Percentiles rank a stretch among this genome's conserved stretches.
These are phyloP conservation scores for Sebastes steindachneri DNA, from an alignment of 2,797 vertebrate species.

Conservation along the genomic window DNA sequence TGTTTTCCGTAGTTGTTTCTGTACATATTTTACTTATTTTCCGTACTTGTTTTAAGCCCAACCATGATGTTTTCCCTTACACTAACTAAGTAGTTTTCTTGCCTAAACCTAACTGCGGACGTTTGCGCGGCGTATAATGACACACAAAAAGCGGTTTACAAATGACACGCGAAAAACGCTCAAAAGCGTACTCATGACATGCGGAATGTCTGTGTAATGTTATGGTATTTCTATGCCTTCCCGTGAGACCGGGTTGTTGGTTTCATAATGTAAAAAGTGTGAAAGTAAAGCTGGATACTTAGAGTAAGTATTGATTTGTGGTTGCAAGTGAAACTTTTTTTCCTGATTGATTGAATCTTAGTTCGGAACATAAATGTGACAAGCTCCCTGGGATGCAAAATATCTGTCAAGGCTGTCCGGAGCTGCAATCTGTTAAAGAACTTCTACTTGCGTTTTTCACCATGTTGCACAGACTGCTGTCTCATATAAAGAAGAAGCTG, in stretches of 20 bases:
- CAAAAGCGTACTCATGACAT: too few species aligned
- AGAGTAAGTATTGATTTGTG: not conserved
- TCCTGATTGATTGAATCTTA: conserved; percentile 12
- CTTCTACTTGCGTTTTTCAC: conserved; percentile 7
- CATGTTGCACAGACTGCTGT: not conserved
- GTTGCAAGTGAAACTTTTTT: not conserved
- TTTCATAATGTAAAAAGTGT: not conserved
- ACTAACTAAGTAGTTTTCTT: too few species aligned
- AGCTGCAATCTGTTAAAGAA: conserved; percentile 18
- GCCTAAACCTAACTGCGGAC: too few species aligned
- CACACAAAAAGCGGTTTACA: too few species aligned
- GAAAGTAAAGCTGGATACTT: not conserved
- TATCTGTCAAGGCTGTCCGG: conserved; percentile 13
- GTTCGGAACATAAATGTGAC: conserved; percentile 12
- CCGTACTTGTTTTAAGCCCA: too few species aligned
- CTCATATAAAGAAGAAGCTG: conserved; percentile 12
- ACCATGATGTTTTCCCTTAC: too few species aligned
- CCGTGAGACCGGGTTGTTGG: too few species aligned
- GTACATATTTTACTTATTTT: too few species aligned
- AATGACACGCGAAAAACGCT: fast-evolving
- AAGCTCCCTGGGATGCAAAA: conserved; percentile 13
- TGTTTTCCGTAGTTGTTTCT: too few species aligned
- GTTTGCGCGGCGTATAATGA: too few species aligned
- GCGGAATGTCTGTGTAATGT: fast-evolving
- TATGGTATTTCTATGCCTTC: fast-evolving